Evolutionary conservation across 2,113 vertebrate species (phyloP), one percentile per base, ranked within the genome.

Genomic region (Nothoprocta pentlandii): DNA sequence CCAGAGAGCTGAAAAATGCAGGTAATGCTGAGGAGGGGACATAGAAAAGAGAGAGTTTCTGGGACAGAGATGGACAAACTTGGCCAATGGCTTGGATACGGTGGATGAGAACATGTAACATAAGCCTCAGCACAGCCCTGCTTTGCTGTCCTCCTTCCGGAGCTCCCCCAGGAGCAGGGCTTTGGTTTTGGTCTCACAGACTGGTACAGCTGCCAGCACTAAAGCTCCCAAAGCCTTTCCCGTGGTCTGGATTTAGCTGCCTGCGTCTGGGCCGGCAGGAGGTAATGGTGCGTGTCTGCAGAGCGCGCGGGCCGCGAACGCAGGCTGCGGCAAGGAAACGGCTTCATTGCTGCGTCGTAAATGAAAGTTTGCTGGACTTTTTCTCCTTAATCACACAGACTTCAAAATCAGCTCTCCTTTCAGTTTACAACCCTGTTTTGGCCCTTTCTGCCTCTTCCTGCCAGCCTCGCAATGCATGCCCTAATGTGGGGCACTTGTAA

Each of bases 221-320:
- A 78, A 32, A 85, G 75, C 67, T 53, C 90, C 76, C 87, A 23
- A 83, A 86, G 90, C 51, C 54, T 90, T 95, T 86, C 85, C 68
- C 81, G 64, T 91, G 87, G 75, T 83, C 85, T 84, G 94, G 85
- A 95, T 97, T 95, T 91, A 92, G 79, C 28, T 32, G 8, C 47
- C n/a, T 61, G 5, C 9, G 76, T 71, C 92, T 94, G 83, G 91
- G 95, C 70, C 51, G 56, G 58, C 0, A 1, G 62, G 63, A 0
- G 0, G 85, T 68, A 95, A 88, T 8, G 56, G 81, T 0, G 10
- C 23, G 79, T 83, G 91, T 92, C 89, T 80, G 64, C 22, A 0
- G 42, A 44, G 85, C 0, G 2, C 71, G 61, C 0, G 13, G 58
- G 89, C 85, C 5, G 10, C 28, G 25, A 89, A 85, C 92, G 85